Base-by-base conservation (phyloP, 2,888 invertebrate species). In the Pollenia griseotomentosa region DNA sequence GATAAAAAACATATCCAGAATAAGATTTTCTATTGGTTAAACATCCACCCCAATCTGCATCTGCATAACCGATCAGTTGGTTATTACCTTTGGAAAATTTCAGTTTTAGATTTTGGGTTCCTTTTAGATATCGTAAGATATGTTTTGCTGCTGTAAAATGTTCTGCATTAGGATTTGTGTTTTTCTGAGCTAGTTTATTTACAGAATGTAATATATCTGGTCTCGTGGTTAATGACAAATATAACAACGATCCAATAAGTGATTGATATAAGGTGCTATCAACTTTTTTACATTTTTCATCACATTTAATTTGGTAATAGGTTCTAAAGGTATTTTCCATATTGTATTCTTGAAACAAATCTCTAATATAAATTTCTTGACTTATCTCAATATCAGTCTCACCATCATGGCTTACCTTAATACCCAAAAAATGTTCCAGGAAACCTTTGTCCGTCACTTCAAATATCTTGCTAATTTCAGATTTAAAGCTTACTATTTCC, bases 401-500 rank as follows among this genome's bases (percentile, higher is more conserved):
- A 51, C 14, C 23, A 23, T 23, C 23, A 51, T n/a, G 51, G 10
- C 1, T 14, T 14, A n/a, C 51, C 14, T 51, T n/a, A 14, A 23
- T 23, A 23, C 23, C 23, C 23, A 23, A 23, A 23, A 23, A 23
- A 23, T 23, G 23, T 23, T 23, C 23, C 23, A 23, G 23, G 1
- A 23, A 23, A 23, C 51, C 6, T 48, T 73, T 74, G 40, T 88
- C 88, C 6, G 73, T 83, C 3, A 88, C 55, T 7, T 88, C 59
- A 57, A 88, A 86, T 23, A 63, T 11, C 81, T 65, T 16, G 71
- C n/a, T 11, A 89, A 59, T 11, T 82, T 14, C 2, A 12, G 23
- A 12, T 66, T 87, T 88, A 4, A 88, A 82, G 12, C 57, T 51
- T 19, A 19, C 19, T 6, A 89, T 40, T 5, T 75, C 57, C 19